phyloP scores from a whole-genome alignment of 2,113 vertebrate species.

The Myotis yumanensis region DNA sequence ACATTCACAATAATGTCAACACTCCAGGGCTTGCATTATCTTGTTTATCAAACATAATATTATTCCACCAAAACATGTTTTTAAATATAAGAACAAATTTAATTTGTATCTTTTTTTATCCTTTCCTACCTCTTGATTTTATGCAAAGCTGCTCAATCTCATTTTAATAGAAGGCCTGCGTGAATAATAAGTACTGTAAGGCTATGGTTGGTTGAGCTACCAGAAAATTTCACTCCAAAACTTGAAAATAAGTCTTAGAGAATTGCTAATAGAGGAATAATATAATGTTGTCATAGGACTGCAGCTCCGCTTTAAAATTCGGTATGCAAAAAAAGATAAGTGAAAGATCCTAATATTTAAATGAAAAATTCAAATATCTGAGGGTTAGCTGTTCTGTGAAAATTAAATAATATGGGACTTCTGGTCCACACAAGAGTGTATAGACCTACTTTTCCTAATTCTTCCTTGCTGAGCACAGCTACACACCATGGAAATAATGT shows the following conservation, averaged over 20 bases:
- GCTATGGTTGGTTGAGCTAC: background rate
- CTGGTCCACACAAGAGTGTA: background rate
- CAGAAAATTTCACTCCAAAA: background rate
- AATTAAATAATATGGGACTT: background rate
- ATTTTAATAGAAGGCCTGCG: background rate
- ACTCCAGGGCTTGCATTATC: background rate
- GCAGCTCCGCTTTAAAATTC: background rate
- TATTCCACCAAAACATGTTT: background rate
- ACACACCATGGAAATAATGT: background rate
- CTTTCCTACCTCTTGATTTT: conserved; percentile 5
- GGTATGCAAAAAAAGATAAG: background rate
- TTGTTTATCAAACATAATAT: background rate
- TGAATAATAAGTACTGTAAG: background rate
- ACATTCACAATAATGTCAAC: background rate
- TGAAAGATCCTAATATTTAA: background rate
- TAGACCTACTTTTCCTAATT: background rate
- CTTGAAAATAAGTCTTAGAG: background rate
- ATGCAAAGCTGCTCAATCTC: background rate
- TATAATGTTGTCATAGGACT: background rate
- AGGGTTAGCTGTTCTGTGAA: background rate
- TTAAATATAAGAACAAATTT: background rate
- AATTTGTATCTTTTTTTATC: background rate
- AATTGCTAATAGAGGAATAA: background rate
- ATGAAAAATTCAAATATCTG: background rate
- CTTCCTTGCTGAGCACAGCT: background rate